Percentiles rank a stretch among this genome's conserved stretches.
phyloP scores from a whole-genome alignment of 92 coral and sea anemone species.

The Galaxea fascicularis region DNA sequence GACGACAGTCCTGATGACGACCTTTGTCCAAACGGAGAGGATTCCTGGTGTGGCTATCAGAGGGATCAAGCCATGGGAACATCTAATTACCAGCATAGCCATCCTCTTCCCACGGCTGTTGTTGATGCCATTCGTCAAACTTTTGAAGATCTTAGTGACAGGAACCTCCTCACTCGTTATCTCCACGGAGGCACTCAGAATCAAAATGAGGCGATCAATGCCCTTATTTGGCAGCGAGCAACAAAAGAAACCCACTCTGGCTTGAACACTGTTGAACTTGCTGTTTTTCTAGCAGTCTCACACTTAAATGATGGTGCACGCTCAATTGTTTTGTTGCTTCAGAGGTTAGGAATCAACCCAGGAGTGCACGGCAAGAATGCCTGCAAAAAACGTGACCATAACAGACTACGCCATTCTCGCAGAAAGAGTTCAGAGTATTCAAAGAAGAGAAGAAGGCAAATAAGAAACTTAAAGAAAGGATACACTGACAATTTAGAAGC shows the following conservation, averaged over 20 bases:
- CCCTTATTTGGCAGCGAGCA: conserved; percentile 73
- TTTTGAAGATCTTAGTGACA: conserved; percentile 35
- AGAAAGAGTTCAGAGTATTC: conserved; percentile 26
- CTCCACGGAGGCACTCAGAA: conserved; percentile 71
- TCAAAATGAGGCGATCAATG: conserved; percentile 76
- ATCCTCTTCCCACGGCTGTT: conserved; percentile 58
- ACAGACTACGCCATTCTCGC: conserved; percentile 27
- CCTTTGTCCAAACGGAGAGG: too few species aligned
- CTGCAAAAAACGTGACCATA: conserved; percentile 28
- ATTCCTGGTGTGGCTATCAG: too few species aligned
- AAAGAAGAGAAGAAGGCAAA: conserved; percentile 2
- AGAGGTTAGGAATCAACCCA: conserved; percentile 33
- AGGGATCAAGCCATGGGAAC: conserved; percentile 27
- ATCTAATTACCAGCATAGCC: conserved; percentile 15
- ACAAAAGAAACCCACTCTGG: conserved; percentile 72
- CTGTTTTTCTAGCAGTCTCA: conserved; percentile 53
- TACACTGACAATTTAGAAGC: not conserved
- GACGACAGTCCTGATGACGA: conserved; percentile 52
- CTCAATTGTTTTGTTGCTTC: conserved; percentile 22
- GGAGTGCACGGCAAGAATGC: conserved; percentile 32
- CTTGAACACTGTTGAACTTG: conserved; percentile 54
- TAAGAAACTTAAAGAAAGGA: not conserved
- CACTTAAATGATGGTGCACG: conserved; percentile 54
- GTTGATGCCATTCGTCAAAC: conserved; percentile 22
- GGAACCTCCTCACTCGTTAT: conserved; percentile 37